Percentiles rank a stretch among this genome's conserved stretches.
Conservation (phyloP, 2,113 vertebrate species). For the Larimichthys polyactis region DNA sequence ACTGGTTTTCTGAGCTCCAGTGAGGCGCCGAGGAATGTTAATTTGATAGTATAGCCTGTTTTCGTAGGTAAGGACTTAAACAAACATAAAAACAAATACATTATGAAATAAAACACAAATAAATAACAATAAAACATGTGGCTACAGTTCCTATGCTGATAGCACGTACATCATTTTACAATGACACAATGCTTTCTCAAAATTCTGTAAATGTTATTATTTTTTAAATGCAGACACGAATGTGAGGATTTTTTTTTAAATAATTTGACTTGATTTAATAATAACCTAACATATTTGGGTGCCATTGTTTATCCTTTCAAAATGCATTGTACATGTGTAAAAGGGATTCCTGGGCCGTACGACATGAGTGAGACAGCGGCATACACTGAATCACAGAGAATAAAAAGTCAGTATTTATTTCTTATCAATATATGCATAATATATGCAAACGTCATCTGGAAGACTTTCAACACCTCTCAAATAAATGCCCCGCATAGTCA, state of each 20-base stretch:
- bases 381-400: neutral
- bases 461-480: conserved; percentile 16
- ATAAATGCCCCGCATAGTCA: neutral
- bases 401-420: conserved; percentile 30
- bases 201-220: neutral
- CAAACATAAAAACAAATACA: conserved; percentile 27
- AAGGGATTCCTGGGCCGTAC: neutral
- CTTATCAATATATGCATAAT: conserved; percentile 48
- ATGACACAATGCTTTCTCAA: neutral
- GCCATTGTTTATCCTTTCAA: neutral
- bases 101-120: neutral
- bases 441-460: conserved; percentile 19
- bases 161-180: too few species aligned
- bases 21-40: conserved; percentile 64
- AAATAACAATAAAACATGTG: neutral
- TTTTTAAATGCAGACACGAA: neutral
- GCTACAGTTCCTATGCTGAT: neutral
- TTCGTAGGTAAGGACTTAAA: conserved; percentile 2
- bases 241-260: neutral
- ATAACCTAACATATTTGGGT: neutral
- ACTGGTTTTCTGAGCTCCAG: neutral
- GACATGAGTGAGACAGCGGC: conserved; percentile 8
- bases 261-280: neutral
- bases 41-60: conserved; percentile 34
- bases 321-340: neutral